A percentile compares a stretch with the other conserved stretches of the same genome.
Evolutionary conservation across 1,140 invertebrate genomes (phyloP).

Genomic region (Leptinotarsa lineolata): DNA sequence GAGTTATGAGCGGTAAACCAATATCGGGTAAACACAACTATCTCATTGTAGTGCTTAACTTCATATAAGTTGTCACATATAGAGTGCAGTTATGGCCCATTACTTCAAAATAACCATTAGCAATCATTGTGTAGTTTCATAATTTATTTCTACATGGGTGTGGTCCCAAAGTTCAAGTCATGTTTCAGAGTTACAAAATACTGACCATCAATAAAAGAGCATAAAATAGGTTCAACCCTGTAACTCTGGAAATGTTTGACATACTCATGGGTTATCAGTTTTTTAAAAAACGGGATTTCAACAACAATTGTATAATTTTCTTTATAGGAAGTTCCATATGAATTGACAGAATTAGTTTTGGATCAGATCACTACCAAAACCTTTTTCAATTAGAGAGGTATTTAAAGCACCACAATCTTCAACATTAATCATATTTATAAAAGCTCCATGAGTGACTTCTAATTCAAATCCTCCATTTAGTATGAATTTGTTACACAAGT

Average conservation of each 20-base stretch:
- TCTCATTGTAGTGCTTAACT: not conserved
- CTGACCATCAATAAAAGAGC: not conserved
- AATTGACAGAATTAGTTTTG: not conserved
- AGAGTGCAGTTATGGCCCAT: not conserved
- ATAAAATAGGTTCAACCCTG: not conserved
- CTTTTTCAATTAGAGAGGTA: not conserved
- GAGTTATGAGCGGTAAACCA: not conserved
- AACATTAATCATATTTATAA: too few species aligned
- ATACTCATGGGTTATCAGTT: too few species aligned
- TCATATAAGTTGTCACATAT: not conserved
- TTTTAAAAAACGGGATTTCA: not conserved
- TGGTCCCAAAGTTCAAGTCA: not conserved
- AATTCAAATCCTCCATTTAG: too few species aligned
- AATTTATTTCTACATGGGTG: not conserved
- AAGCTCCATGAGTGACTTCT: too few species aligned
- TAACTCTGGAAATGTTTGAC: not conserved
- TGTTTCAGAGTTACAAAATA: not conserved
- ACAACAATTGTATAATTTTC: not conserved
- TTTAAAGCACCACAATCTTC: not conserved
- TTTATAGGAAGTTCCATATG: not conserved
- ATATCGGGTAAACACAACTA: not conserved
- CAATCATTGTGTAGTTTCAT: not conserved
- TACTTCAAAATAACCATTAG: not conserved
- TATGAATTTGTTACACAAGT: too few species aligned
- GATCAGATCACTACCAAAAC: not conserved